Conservation (phyloP, 2,797 vertebrate species). For the Coendou prehensilis region DNA sequence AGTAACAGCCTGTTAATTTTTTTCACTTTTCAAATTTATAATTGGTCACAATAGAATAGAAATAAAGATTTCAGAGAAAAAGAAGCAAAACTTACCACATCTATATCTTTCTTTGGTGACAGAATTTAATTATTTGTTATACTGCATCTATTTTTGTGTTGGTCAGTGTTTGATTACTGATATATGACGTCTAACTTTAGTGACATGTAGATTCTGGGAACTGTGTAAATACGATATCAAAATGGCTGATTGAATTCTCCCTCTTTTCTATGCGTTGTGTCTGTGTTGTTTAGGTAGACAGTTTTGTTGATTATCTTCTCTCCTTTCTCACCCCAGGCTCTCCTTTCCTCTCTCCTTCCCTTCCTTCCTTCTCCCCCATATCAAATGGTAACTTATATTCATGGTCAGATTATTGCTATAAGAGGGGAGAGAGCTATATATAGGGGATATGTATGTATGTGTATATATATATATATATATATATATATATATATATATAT, state of each 20-base stretch:
- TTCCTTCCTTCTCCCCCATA: background rate
- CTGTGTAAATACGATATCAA: background rate
- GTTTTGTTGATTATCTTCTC: background rate
- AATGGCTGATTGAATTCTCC: background rate
- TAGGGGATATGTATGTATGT: too few relatives aligned
- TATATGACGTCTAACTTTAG: background rate
- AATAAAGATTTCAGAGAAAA: background rate
- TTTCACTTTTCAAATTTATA: background rate
- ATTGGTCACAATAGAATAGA: background rate
- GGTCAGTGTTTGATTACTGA: background rate
- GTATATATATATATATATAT: too few relatives aligned
- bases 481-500: background rate
- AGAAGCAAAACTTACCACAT: background rate
- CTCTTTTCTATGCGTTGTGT: background rate
- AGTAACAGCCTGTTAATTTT: background rate
- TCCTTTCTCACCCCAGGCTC: accelerated
- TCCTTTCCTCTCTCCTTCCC: background rate
- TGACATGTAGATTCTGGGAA: background rate
- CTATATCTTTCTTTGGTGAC: background rate
- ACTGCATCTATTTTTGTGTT: background rate
- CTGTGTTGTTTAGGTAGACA: background rate
- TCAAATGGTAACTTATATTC: background rate
- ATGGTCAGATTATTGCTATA: background rate
- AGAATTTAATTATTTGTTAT: background rate
- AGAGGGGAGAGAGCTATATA: background rate